Conservation (phyloP, 1,140 invertebrate species). For the Zaprionus ghesquierei region DNA sequence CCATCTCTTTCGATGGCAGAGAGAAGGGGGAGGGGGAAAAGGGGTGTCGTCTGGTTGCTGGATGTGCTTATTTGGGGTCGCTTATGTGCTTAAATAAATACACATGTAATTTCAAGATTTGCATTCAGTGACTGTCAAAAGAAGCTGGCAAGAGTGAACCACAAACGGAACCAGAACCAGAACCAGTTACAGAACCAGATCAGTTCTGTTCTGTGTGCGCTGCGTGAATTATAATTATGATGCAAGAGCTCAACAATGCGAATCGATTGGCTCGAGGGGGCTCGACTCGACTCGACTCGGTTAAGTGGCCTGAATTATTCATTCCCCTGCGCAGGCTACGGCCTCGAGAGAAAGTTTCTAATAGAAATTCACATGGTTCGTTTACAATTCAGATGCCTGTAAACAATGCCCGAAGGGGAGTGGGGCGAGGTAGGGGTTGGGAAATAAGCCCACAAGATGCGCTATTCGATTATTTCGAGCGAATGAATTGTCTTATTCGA, state of each 20-base stretch:
- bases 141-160: not conserved
- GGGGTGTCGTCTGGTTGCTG: conserved; percentile 27
- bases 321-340: not conserved
- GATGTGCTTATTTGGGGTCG: conserved; percentile 11
- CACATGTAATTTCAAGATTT: conserved; percentile 76
- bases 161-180: not conserved
- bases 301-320: conserved; percentile 30
- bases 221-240: not conserved
- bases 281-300: too few species aligned
- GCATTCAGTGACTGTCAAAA: conserved; percentile 45
- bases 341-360: conserved; percentile 37
- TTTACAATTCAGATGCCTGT: conserved; percentile 57
- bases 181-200: not conserved
- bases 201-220: not conserved
- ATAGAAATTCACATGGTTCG: conserved; percentile 57
- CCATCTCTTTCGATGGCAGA: too few species aligned
- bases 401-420: conserved; percentile 48
- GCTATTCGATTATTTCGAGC: conserved; percentile 73
- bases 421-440: too few species aligned
- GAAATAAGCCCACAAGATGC: conserved; percentile 47
- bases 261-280: not conserved
- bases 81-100: conserved; percentile 58
- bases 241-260: not conserved
- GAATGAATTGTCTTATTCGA: conserved; percentile 77
- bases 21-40: not conserved